A percentile compares a stretch with the other conserved stretches of the same genome.
Conservation (phyloP, 2,113 vertebrate species). For the Myotis yumanensis region DNA sequence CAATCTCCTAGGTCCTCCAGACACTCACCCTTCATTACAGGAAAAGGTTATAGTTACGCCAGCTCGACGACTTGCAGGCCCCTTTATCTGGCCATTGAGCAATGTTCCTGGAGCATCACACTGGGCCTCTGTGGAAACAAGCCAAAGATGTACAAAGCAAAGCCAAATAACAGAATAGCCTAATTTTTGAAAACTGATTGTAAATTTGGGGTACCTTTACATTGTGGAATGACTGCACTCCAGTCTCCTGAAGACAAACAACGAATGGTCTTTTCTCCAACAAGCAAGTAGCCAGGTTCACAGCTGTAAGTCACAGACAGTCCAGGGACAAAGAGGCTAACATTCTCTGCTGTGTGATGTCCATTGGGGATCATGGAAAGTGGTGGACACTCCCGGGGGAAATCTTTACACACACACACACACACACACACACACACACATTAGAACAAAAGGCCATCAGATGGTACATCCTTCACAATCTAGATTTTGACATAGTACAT, state of each 20-base stretch:
- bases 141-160: background rate
- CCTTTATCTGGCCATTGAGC: constrained; percentile 58
- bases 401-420: constrained; percentile 47
- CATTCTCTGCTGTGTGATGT: constrained; percentile 2
- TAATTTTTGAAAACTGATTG: background rate
- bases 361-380: constrained; percentile 67
- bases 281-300: constrained; percentile 74
- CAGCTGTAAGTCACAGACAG: constrained; percentile 79
- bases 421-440: background rate
- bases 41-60: constrained; percentile 32
- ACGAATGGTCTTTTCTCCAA: constrained; percentile 64
- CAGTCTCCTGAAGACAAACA: constrained; percentile 80
- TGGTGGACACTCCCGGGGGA: constrained; percentile 48
- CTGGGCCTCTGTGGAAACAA: constrained; percentile 52
- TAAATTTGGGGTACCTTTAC: constrained; percentile 76
- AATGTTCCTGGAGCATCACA: constrained; percentile 47
- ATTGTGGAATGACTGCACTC: constrained; percentile 71
- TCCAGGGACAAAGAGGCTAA: constrained; percentile 63
- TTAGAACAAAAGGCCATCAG: constrained; percentile 21
- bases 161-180: background rate
- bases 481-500: background rate
- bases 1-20: background rate
- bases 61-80: constrained; percentile 6
- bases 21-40: constrained; percentile 76
- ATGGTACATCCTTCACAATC: background rate